phyloP scores from a whole-genome alignment of 2,113 vertebrate species.

The Arvicanthis niloticus region DNA sequence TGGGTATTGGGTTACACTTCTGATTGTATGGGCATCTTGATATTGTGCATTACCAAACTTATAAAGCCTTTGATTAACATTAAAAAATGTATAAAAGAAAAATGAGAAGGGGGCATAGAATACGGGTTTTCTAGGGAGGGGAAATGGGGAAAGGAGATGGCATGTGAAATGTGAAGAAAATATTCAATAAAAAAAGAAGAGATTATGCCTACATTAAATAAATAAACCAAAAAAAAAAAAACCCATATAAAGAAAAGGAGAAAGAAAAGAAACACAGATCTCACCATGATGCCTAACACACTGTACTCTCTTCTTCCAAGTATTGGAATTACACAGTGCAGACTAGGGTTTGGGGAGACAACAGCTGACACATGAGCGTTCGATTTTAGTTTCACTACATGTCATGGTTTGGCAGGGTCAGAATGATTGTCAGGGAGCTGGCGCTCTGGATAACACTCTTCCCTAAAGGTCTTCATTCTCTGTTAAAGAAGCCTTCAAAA shows the following conservation, averaged over 20 bases:
- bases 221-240: too few species aligned
- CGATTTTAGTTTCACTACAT: background rate
- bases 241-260: background rate
- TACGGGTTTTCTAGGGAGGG: too few species aligned
- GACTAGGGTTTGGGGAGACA: background rate
- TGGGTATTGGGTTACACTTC: too few species aligned
- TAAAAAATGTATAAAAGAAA: too few species aligned
- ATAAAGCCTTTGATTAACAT: too few species aligned
- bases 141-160: too few species aligned
- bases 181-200: too few species aligned
- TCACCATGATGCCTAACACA: background rate
- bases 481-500: background rate
- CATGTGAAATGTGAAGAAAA: too few species aligned
- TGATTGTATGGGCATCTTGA: too few species aligned
- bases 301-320: background rate
- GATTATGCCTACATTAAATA: too few species aligned
- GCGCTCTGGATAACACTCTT: slow-evolving; percentile 22
- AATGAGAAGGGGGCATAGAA: too few species aligned
- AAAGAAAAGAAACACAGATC: background rate
- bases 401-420: background rate
- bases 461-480: slow-evolving; percentile 34
- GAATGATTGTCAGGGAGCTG: background rate
- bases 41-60: too few species aligned
- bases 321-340: background rate
- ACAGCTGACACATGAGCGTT: background rate